phyloP scores from a whole-genome alignment of 2,113 vertebrate species.

The Saccopteryx leptura region DNA sequence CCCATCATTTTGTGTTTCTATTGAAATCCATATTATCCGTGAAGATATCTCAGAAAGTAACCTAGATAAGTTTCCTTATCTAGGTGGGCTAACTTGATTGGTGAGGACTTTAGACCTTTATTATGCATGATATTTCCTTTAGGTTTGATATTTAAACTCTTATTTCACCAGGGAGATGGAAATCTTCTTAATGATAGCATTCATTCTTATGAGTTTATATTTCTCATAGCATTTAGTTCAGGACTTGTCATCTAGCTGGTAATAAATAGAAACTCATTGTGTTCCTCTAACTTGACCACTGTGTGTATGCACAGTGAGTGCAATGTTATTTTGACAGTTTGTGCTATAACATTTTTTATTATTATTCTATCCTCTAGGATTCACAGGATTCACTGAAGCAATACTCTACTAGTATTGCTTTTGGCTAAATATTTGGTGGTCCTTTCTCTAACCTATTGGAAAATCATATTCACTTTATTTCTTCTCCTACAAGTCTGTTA shows the following conservation, averaged over 20 bases:
- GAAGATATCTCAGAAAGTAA: neutral
- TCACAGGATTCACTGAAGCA: neutral
- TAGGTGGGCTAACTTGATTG: neutral
- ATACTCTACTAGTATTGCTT: neutral
- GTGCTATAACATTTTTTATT: neutral
- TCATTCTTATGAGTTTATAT: neutral
- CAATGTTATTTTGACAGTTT: slow-evolving; percentile 20
- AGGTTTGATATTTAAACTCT: slow-evolving; percentile 27
- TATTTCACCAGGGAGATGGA: neutral
- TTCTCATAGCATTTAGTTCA: neutral
- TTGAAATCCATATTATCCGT: neutral
- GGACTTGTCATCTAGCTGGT: neutral
- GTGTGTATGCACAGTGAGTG: neutral
- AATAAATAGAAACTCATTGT: neutral
- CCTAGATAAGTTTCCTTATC: neutral
- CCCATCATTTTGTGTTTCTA: neutral
- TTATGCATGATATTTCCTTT: neutral
- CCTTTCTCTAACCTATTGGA: neutral
- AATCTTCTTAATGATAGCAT: neutral
- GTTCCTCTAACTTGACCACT: neutral
- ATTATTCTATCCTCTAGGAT: neutral
- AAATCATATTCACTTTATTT: neutral
- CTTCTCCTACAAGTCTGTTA: slow-evolving; percentile 8
- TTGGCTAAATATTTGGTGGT: slow-evolving; percentile 16
- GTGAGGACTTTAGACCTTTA: neutral